A percentile compares a stretch with the other conserved stretches of the same genome.
phyloP scores from a whole-genome alignment of 1,140 invertebrate species.

The Palaemon carinicauda region DNA sequence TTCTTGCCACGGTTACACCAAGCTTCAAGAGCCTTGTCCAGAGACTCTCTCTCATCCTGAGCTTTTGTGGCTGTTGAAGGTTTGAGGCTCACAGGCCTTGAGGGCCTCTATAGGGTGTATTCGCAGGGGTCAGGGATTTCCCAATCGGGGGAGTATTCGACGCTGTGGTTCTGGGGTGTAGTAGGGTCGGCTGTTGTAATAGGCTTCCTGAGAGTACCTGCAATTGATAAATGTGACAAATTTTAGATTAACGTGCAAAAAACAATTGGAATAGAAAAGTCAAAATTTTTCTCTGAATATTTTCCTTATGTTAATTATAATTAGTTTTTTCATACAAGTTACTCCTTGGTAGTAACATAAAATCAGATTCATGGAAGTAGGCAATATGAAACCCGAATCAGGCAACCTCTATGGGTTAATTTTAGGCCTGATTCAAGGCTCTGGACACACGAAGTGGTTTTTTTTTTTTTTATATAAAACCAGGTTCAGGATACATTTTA shows the following conservation, averaged over 20 bases:
- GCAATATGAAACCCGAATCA: no score
- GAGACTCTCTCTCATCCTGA: constrained; percentile 45
- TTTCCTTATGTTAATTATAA: no score
- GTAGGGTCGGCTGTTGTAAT: constrained; percentile 68
- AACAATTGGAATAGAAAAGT: not conserved
- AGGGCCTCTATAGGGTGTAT: constrained; percentile 22
- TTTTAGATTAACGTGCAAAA: not conserved
- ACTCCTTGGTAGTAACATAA: no score
- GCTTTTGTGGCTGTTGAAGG: constrained; percentile 41
- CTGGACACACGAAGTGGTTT: no score
- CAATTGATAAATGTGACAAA: not conserved
- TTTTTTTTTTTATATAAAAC: no score
- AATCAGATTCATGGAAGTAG: no score
- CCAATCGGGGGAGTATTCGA: constrained; percentile 63
- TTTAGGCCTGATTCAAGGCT: no score
- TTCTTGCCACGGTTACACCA: not conserved
- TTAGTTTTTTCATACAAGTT: no score
- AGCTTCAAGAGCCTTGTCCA: constrained; percentile 28
- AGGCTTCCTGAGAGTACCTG: constrained; percentile 60
- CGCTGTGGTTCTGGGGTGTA: constrained; percentile 78
- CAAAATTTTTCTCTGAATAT: not conserved
- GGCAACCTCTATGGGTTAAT: no score
- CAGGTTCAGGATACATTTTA: no score
- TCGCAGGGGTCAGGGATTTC: constrained; percentile 49
- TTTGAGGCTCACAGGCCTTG: constrained; percentile 11